Base-by-base conservation (phyloP, 2,888 invertebrate species). In the Ormyrus thymus region DNA sequence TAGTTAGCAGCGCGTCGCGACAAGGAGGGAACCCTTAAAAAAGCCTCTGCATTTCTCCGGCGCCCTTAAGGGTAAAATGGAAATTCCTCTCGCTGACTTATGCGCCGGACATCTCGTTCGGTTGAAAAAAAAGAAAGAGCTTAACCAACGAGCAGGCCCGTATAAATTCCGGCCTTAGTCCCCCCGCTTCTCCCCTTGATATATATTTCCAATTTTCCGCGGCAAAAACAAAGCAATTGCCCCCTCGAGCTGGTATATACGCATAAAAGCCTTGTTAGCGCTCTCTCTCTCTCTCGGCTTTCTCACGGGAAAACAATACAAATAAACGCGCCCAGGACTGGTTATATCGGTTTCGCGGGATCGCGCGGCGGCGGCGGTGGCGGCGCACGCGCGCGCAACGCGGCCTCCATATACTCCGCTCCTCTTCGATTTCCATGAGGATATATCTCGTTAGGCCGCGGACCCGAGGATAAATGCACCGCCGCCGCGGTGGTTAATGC, bases 151-250 rank as follows among this genome's bases (percentile, higher is more conserved):
- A 29, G 29, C 3, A 29, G 29, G 29, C 29, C 29, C 29, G 29
- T 29, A 29, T 29, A 29, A 29, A 29, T 29, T 29, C 29, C 29
- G 29, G 29, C 29, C 29, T 29, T 29, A 29, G 4, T 29, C 29
- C 29, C 29, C 15, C 59, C 15, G 7, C 10, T 9, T 10, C 59
- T 59, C 59, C 59, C 10, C 59, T 9, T 15, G 10, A 15, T 59
- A 59, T 59, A 59, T 29, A 59, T 59, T 59, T 43, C 43, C 59
- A 15, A 59, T 59, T 59, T 59, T 59, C 59, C 59, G 7, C 59
- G 3, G 59, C 59, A 29, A 59, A 59, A 59, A 59, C 59, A 59
- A 59, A 59, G 59, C 59, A 59, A 59, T 59, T 15, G 59, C 59
- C n/a, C 15, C 15, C 10, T 53, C 9, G 9, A 53, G 10, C 53